Base-by-base conservation (phyloP, 2,113 vertebrate genomes). In the Abramis brama region DNA sequence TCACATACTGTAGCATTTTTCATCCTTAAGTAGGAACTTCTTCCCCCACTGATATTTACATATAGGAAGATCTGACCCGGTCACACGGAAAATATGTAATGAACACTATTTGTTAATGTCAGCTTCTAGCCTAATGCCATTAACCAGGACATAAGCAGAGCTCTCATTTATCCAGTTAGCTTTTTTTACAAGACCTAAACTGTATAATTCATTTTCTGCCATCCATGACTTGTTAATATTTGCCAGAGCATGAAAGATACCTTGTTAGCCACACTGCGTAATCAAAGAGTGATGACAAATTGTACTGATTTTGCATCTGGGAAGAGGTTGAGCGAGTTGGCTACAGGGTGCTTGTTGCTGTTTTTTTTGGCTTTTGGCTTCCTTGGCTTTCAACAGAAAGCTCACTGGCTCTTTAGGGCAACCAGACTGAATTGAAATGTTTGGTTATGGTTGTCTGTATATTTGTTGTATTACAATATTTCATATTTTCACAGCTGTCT, bases 191-290 rank as follows among this genome's bases (percentile, higher is more conserved):
- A 81, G 88, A 86, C 90, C 89, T 88, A 89, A 87, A 87, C 94
- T 92, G 92, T 95, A 92, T 95, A 96, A 97, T 97, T 96, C 95
- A 92, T 95, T 94, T 90, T 91, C 89, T 91, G 6, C 86, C 93
- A 87, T 88, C 89, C 90, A 91, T 92, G 91, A 92, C 87, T 91
- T 62, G 88, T 95, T 95, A 95, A 93, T 92, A 92, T 90, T 88
- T 92, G 92, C 78, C 85, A 91, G 91, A 89, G 90, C 87, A 0
- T 92, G 91, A 91, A 91, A 86, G 91, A 89, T 91, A 88, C 90
- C 93, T 93, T 90, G 89, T 93, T 94, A 92, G 92, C 91, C 86
- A 88, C 86, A 43, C 47, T 52, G 78, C 88, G 86, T 91, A 92
- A 95, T 95, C 64, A 91, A 93, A 90, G 87, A 21, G 79, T 79